Percentiles rank a stretch among this genome's conserved stretches.
phyloP scores from a whole-genome alignment of 2,888 invertebrate species.

The Lithodes maja region DNA sequence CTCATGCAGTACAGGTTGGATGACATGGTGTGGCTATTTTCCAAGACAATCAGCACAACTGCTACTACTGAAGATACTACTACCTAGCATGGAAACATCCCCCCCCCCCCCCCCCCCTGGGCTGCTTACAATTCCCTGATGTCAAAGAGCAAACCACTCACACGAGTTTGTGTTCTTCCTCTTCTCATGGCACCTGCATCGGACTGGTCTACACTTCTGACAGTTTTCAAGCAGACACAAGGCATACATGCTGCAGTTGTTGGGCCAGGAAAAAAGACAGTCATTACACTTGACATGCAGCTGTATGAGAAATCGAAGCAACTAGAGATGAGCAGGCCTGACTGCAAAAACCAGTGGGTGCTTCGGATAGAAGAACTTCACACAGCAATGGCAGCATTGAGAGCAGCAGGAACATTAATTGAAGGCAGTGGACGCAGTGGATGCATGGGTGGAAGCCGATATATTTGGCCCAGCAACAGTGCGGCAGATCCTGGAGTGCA shows the following conservation, averaged over 20 bases:
- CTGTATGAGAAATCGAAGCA: conserved; percentile 18
- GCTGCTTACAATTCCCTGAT: neutral
- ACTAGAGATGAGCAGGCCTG: conserved; percentile 10
- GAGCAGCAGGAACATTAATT: neutral
- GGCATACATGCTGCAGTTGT: conserved; percentile 4
- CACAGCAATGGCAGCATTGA: conserved; percentile 20
- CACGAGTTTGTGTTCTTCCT: neutral
- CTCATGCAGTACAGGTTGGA: neutral
- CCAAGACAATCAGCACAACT: neutral
- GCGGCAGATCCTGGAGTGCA: conserved; percentile 11
- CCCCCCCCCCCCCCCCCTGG: neutral
- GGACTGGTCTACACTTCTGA: conserved; percentile 14
- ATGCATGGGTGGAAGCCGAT: conserved; percentile 15
- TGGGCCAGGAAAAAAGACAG: conserved; percentile 16
- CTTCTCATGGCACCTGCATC: conserved; percentile 11
- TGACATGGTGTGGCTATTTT: conserved; percentile 7
- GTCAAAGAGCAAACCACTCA: conserved; percentile 8
- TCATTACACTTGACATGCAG: conserved; percentile 25
- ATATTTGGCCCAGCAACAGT: conserved; percentile 22
- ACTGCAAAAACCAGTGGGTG: conserved; percentile 24
- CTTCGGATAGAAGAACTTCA: conserved; percentile 11
- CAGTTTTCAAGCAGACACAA: neutral
- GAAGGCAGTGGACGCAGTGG: neutral
- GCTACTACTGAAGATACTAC: neutral
- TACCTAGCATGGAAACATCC: conserved; percentile 1